Evolutionary conservation across 2,113 vertebrate genomes (phyloP), one percentile per base, ranked within the genome.

Genomic region (Pedionomus torquatus): DNA sequence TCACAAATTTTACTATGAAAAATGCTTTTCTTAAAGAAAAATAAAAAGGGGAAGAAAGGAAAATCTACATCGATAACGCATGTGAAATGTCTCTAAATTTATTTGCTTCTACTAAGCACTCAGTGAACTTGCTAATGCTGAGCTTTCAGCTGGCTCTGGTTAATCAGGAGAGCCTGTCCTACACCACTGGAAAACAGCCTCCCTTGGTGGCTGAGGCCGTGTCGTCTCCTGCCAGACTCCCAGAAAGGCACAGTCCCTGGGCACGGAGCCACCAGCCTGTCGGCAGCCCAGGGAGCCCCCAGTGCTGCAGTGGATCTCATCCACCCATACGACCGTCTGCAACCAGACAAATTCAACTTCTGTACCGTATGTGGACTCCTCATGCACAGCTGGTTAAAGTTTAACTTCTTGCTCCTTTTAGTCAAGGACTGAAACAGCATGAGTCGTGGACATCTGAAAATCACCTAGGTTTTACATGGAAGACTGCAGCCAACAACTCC

Each of bases 231-330:
- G 41, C 46, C 66, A 52, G 60, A 54, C 25, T 23, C 72, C 57
- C 58, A 84, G 70, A 52, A 71, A 69, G 1, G 2, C 3, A 0
- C 11, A 44, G 44, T 75, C 64, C 43, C 37, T 51, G n/a, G 66
- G 79, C 66, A 61, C 0, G 4, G 79, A 80, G 58, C 46, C 63
- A 49, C 61, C 84, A 54, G 58, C 44, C 70, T 8, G 0, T 12
- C 0, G 0, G 31, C 10, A 1, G 41, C 51, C 30, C 49, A 20
- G 1, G 1, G 44, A 46, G 49, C 14, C 2, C 4, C 0, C 0
- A 70, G 48, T 3, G 0, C 55, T 33, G 72, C 9, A 7, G 39
- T 19, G 31, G 48, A 21, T 48, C 70, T 64, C 89, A 76, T 17
- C 79, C 75, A 76, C 58, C 71, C 28, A 19, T 13, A 41, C 0